Percentiles rank a stretch among this genome's conserved stretches.
Evolutionary conservation across 1,140 invertebrate species (phyloP).

Genomic region (Penaeus vannamei): DNA sequence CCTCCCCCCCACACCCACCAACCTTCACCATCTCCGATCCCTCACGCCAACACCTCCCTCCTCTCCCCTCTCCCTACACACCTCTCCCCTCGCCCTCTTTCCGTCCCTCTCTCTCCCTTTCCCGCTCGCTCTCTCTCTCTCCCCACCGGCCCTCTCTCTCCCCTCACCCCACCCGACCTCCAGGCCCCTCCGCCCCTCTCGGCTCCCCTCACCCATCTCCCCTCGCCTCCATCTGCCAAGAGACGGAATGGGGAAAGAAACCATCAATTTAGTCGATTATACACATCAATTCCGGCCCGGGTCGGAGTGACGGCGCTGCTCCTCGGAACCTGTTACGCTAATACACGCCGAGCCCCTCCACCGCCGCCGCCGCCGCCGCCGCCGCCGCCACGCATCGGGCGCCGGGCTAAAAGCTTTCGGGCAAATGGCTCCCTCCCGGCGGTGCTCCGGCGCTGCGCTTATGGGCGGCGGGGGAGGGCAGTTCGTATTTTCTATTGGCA

Average conservation of each 20-base stretch:
- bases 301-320: conserved; percentile 5
- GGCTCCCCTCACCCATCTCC: conserved; percentile 11
- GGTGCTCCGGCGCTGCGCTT: not conserved
- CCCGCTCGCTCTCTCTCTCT: not conserved
- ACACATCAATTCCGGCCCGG: conserved; percentile 28
- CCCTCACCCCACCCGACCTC: not conserved
- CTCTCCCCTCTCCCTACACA: not conserved
- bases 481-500: too few relatives aligned
- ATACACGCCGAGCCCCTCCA: too few relatives aligned
- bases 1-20: not conserved
- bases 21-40: conserved; percentile 12
- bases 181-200: not conserved
- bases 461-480: not conserved
- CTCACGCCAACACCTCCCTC: not conserved
- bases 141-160: not conserved
- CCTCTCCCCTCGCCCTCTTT: not conserved
- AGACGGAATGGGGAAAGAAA: conserved; percentile 42
- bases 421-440: too few relatives aligned
- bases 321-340: too few relatives aligned
- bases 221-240: conserved; percentile 53
- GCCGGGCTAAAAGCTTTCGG: too few relatives aligned
- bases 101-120: not conserved
- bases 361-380: too few relatives aligned
- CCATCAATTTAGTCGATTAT: conserved; percentile 49
- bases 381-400: too few relatives aligned